phyloP scores from a whole-genome alignment of 2,888 invertebrate species.

The Sthenelais limicola region DNA sequence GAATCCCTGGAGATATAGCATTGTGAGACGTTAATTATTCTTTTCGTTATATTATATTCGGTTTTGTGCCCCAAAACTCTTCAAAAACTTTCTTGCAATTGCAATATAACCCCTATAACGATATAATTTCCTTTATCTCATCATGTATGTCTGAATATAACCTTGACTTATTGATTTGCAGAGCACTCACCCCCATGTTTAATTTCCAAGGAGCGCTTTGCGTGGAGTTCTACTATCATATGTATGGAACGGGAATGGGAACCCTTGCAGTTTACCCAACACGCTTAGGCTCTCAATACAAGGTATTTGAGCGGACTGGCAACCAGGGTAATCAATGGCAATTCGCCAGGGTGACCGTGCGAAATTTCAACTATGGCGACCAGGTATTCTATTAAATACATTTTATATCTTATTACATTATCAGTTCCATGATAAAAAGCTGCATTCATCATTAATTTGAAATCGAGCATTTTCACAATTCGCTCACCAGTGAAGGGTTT shows the following conservation, averaged over 20 bases:
- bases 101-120: not conserved
- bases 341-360: conserved; percentile 5
- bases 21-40: conserved; percentile 11
- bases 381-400: too few species aligned
- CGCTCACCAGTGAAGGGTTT: too few species aligned
- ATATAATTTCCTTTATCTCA: not conserved
- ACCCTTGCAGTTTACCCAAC: conserved; percentile 48
- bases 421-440: too few species aligned
- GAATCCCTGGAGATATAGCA: conserved; percentile 14
- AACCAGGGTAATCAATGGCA: conserved; percentile 34
- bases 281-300: conserved; percentile 24
- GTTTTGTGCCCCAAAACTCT: not conserved
- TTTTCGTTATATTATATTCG: not conserved
- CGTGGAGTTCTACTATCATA: conserved; percentile 59
- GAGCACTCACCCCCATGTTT: conserved; percentile 44
- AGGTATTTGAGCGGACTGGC: conserved; percentile 14
- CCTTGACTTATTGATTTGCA: too few species aligned
- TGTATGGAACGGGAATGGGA: conserved; percentile 59
- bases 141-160: too few species aligned
- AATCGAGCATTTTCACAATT: too few species aligned
- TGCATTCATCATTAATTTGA: too few species aligned
- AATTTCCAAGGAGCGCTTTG: conserved; percentile 57
- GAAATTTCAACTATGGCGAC: conserved; percentile 8
- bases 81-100: not conserved
- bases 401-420: too few species aligned